A percentile compares a stretch with the other conserved stretches of the same genome.
Evolutionary conservation across 2,797 vertebrate genomes (phyloP).

Genomic region (Pseudochaenichthys georgianus): DNA sequence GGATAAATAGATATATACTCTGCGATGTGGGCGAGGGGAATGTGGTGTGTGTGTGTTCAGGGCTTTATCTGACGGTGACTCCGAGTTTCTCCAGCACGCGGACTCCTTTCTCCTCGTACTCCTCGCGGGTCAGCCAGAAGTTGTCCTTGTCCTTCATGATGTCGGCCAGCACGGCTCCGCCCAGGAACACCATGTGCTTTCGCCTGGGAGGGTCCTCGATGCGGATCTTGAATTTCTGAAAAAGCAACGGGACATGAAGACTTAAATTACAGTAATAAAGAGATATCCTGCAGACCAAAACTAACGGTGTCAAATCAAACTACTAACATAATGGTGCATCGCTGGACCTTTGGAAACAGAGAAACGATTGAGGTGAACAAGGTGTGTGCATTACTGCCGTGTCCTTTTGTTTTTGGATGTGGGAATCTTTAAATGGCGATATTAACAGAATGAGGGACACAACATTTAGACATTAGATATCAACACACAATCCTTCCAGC

Average conservation of each 20-base stretch:
- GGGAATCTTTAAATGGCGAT: background rate
- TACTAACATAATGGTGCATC: background rate
- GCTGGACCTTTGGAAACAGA: background rate
- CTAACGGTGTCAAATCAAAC: constrained; percentile 4
- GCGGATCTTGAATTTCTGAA: constrained; percentile 88
- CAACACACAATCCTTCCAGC: background rate
- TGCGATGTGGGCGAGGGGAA: constrained; percentile 59
- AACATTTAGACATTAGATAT: background rate
- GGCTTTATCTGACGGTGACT: constrained; percentile 97
- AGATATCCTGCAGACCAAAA: background rate
- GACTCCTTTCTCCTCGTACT: constrained; percentile 97
- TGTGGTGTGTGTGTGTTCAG: constrained; percentile 43
- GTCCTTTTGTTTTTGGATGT: background rate
- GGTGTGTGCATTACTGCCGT: no score
- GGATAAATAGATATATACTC: constrained; percentile 80
- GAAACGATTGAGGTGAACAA: no score
- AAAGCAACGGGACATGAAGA: constrained; percentile 31
- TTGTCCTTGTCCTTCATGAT: constrained; percentile 99
- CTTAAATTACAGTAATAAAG: background rate
- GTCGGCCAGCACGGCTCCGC: constrained; percentile 96
- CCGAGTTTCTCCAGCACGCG: constrained; percentile 98
- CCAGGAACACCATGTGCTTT: constrained; percentile 99
- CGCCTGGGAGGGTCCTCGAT: constrained; percentile 89
- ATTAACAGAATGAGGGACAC: background rate
- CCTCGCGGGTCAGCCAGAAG: constrained; percentile 98